Percentiles rank a stretch among this genome's conserved stretches.
Evolutionary conservation across 2,888 invertebrate genomes (phyloP).

Genomic region (Lasioglossum pauxillum): DNA sequence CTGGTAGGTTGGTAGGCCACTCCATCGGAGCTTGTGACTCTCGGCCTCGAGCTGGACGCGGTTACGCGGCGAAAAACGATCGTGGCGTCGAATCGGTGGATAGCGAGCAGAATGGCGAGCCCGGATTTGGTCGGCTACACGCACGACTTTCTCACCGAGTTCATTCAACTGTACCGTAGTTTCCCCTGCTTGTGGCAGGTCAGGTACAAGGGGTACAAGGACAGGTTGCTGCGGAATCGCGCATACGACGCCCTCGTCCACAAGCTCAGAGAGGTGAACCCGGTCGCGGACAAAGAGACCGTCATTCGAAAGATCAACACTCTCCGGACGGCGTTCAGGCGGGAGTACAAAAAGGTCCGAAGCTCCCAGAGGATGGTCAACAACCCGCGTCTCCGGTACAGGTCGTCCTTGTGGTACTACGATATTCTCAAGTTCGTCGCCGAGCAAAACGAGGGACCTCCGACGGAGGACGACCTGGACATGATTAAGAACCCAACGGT

Average conservation of each 20-base stretch:
- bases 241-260: conserved; percentile 60
- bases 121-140: conserved; percentile 48
- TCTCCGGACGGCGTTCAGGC: conserved; percentile 63
- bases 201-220: conserved; percentile 64
- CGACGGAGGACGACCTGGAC: conserved; percentile 36
- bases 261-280: conserved; percentile 62
- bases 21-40: background rate
- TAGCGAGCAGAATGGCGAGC: conserved; percentile 28
- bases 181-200: conserved; percentile 67
- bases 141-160: conserved; percentile 64
- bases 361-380: conserved; percentile 36
- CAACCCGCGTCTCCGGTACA: conserved; percentile 47
- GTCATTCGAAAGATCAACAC: conserved; percentile 68
- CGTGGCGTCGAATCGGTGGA: background rate
- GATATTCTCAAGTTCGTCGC: conserved; percentile 66
- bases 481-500: conserved; percentile 25
- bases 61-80: background rate
- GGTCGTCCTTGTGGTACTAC: conserved; percentile 67
- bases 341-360: conserved; percentile 65
- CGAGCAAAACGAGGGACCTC: conserved; percentile 57
- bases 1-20: background rate
- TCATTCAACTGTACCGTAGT: conserved; percentile 62
- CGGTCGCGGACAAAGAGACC: conserved; percentile 60
- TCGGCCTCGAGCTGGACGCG: background rate
- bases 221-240: conserved; percentile 52